Percentiles rank a stretch among this genome's conserved stretches.
Evolutionary conservation across 2,113 vertebrate genomes (phyloP).

Genomic region (Dicentrarchus labrax): DNA sequence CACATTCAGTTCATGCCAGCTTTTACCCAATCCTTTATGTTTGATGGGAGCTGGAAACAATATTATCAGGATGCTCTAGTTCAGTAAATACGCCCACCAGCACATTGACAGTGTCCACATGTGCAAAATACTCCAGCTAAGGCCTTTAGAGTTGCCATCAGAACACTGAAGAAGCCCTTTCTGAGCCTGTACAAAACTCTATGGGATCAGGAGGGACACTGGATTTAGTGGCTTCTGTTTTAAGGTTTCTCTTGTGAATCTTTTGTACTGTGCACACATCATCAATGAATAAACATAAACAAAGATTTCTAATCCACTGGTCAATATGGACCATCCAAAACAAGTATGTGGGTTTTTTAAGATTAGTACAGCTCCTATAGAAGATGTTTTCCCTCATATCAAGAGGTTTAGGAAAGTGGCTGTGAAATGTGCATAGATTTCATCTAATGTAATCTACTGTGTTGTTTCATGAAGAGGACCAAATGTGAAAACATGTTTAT

Average conservation of each 20-base stretch:
- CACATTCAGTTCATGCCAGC: constrained; percentile 76
- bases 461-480: constrained; percentile 38
- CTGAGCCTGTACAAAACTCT: constrained; percentile 61
- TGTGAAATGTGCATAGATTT: constrained; percentile 57
- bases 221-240: constrained; percentile 70
- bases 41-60: constrained; percentile 75
- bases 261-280: constrained; percentile 35
- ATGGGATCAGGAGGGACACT: constrained; percentile 69
- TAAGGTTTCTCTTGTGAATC: constrained; percentile 51
- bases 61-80: constrained; percentile 70
- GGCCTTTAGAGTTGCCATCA: constrained; percentile 72
- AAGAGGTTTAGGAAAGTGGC: constrained; percentile 56
- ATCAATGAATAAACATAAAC: constrained; percentile 57
- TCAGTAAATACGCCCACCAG: constrained; percentile 79
- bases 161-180: constrained; percentile 59
- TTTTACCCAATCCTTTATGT: constrained; percentile 76
- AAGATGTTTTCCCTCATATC: constrained; percentile 49
- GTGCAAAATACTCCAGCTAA: constrained; percentile 70
- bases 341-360: constrained; percentile 51
- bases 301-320: constrained; percentile 73
- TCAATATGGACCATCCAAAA: constrained; percentile 69
- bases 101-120: constrained; percentile 78
- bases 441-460: constrained; percentile 52
- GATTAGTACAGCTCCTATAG: constrained; percentile 58
- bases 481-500: constrained; percentile 36